Percentiles rank a stretch among this genome's conserved stretches.
phyloP scores from a whole-genome alignment of 2,888 invertebrate species.

The Sesamia inferens region DNA sequence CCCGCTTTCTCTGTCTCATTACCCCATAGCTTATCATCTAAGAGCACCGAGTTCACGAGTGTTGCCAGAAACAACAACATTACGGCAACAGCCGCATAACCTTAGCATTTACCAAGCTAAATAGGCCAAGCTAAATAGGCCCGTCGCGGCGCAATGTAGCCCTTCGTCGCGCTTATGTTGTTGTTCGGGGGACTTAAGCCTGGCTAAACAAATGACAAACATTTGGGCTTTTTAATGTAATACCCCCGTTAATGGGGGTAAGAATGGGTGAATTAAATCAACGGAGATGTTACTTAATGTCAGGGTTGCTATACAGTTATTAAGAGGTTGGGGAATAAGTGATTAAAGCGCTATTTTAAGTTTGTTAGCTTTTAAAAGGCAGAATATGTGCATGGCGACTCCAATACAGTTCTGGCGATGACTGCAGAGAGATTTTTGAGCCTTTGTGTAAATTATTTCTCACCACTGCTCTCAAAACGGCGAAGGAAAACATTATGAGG shows the following conservation, averaged over 20 bases:
- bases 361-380: neutral
- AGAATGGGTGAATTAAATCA: constrained; percentile 41
- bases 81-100: constrained; percentile 64
- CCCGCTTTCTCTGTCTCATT: constrained; percentile 47
- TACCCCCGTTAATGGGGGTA: constrained; percentile 37
- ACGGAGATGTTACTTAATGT: neutral
- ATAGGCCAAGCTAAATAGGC: constrained; percentile 73
- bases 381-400: no score
- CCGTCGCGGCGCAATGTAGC: constrained; percentile 59
- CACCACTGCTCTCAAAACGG: no score
- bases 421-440: no score
- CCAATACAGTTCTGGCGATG: no score
- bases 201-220: constrained; percentile 54
- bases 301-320: constrained; percentile 1
- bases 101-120: constrained; percentile 66
- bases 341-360: no score
- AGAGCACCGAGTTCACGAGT: constrained; percentile 72
- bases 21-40: constrained; percentile 58
- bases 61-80: constrained; percentile 81
- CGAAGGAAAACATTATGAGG: no score
- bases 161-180: constrained; percentile 56
- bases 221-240: constrained; percentile 65
- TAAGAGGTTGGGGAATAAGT: neutral
- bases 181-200: constrained; percentile 64
- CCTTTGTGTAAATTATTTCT: no score